Evolutionary conservation across 1,140 invertebrate genomes (phyloP).

Genomic region (Microplitis demolitor): DNA sequence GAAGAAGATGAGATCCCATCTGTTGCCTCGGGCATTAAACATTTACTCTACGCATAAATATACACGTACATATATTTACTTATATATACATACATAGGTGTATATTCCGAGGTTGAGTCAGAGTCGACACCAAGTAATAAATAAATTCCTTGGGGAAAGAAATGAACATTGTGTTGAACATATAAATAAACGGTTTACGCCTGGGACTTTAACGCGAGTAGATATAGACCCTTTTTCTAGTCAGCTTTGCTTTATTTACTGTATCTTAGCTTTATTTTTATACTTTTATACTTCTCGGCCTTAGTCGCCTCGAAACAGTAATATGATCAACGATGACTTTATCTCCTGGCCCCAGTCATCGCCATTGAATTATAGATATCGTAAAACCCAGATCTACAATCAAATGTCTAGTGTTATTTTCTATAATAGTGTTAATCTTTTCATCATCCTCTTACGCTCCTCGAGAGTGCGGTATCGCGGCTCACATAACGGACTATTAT

Average conservation of each 20-base stretch:
- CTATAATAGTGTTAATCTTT: background rate
- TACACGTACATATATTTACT: background rate
- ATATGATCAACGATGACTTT: conserved; percentile 13
- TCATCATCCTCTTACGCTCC: too few relatives aligned
- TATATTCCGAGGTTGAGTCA: background rate
- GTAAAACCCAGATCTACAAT: conserved; percentile 59
- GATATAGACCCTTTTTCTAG: conserved; percentile 16
- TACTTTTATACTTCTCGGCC: background rate
- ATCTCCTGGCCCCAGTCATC: conserved; percentile 25
- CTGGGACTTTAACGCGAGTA: conserved; percentile 33
- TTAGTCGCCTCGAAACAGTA: background rate
- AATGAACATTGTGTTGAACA: conserved; percentile 49
- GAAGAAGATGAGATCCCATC: conserved; percentile 14
- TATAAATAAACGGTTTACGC: conserved; percentile 61
- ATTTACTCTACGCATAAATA: background rate
- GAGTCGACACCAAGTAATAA: conserved; percentile 35
- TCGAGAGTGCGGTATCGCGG: too few relatives aligned
- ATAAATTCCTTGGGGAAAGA: conserved; percentile 41
- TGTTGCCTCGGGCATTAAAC: conserved; percentile 7
- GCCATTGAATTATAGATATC: conserved; percentile 52
- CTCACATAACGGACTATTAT: too few relatives aligned
- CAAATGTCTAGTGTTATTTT: conserved; percentile 17
- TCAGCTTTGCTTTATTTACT: conserved; percentile 25
- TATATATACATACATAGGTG: background rate
- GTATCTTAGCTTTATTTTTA: conserved; percentile 35